Conservation (phyloP, 2,113 vertebrate genomes). For the Antechinus flavipes region DNA sequence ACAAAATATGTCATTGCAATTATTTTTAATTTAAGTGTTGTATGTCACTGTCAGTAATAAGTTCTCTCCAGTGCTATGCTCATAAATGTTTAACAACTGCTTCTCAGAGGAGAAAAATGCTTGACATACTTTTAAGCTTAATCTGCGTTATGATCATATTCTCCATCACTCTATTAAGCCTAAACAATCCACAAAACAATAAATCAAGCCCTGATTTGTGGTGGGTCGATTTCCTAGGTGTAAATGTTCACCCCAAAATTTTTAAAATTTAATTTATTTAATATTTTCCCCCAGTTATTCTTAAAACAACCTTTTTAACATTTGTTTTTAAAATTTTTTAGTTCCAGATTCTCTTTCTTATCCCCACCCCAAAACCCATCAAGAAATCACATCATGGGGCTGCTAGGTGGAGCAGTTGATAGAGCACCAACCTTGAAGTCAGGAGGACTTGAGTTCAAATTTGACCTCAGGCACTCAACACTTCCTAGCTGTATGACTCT, state of each 20-base stretch:
- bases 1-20: background rate
- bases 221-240: background rate
- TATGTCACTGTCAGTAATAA: background rate
- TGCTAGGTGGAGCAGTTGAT: too few species aligned
- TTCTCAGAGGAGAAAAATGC: background rate
- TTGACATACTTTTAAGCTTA: background rate
- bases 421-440: too few species aligned
- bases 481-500: too few species aligned
- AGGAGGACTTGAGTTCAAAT: too few species aligned
- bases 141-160: background rate
- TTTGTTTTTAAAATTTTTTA: too few species aligned
- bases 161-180: background rate
- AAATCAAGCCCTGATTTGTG: background rate
- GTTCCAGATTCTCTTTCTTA: too few species aligned
- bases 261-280: too few species aligned
- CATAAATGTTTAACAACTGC: background rate
- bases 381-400: background rate
- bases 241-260: background rate
- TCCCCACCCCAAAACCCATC: too few species aligned
- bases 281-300: too few species aligned
- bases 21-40: background rate
- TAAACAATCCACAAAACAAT: background rate
- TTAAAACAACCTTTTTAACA: too few species aligned
- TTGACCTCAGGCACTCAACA: too few species aligned
- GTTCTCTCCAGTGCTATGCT: background rate